Base-by-base conservation (phyloP, 2,888 invertebrate genomes). In the Epirrita christyi region DNA sequence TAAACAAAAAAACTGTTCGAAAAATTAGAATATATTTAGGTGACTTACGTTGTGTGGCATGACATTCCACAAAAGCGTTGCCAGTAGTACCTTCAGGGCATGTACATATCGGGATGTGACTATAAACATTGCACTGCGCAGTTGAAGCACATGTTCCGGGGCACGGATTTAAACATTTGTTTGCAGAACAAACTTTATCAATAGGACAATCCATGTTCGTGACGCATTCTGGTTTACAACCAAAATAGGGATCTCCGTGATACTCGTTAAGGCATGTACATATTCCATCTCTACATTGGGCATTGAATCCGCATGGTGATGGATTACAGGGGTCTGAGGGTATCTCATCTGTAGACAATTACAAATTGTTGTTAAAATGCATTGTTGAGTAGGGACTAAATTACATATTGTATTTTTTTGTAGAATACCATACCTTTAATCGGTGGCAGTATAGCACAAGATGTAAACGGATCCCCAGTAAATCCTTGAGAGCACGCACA, bases 171-270 rank as follows among this genome's bases (percentile, higher is more conserved):
- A 88, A 78, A 75, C 97, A 97, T 84, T 95, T 96, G 73, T 94
- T 95, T 69, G 93, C 93, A 37, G 95, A 92, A 76, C 97, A 97
- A 49, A 96, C 95, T 72, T 92, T 94, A 67, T 95, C 91, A 57
- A 91, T 72, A 0, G 94, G 76, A 79, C 96, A 96, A 67, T 96
- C 96, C 50, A 93, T 94, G 78, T 95, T 97, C 13, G 94, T 92
- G 14, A 96, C 92, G 79, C 97, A 97, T 87, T 97, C 96, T 0
- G 96, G 96, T 64, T 95, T 93, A 73, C 96, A 96, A 15, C 95
- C 94, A 29, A 92, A 81, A 72, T 94, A 95, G 34, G 96, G 96
- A 85, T 96, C 95, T 41, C 96, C 96, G 55, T 93, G 93, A 76
- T 95, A 96, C 69, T 95, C 95, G n/a, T 91, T 85, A 54, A 94